Evolutionary conservation across 2,797 vertebrate species (phyloP).

Genomic region (Aselliscus stoliczkanus): DNA sequence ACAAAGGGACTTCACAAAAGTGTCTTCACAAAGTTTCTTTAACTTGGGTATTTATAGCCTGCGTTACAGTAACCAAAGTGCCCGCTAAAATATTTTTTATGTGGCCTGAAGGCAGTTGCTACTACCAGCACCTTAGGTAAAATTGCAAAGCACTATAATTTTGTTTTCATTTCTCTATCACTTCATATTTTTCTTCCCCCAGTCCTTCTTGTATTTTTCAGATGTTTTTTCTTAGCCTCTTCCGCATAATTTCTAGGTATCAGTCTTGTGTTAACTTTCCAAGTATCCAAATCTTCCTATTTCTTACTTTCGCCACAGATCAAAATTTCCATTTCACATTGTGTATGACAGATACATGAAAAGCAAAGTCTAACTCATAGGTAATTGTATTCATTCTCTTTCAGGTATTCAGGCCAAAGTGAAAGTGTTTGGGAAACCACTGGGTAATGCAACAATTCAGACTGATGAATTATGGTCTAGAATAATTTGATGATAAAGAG

Average conservation of each 20-base stretch:
- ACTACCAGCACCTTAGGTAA: not conserved
- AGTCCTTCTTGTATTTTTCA: not conserved
- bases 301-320: not conserved
- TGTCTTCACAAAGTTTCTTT: not conserved
- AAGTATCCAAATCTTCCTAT: not conserved
- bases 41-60: not conserved
- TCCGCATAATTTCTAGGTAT: not conserved
- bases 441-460: not conserved
- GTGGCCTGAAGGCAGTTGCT: not conserved
- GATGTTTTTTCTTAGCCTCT: not conserved
- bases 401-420: not conserved
- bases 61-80: not conserved
- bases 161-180: not conserved
- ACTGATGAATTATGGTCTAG: not conserved
- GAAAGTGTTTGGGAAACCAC: not conserved
- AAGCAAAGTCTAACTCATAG: not conserved
- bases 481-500: not conserved
- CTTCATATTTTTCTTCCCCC: not conserved
- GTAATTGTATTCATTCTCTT: not conserved
- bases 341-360: not conserved
- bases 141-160: not conserved
- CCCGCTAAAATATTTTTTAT: not conserved
- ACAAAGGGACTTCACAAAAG: not conserved
- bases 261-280: not conserved
- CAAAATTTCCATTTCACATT: not conserved